phyloP scores from a whole-genome alignment of 2,113 vertebrate species.

The Lamprotornis superbus region DNA sequence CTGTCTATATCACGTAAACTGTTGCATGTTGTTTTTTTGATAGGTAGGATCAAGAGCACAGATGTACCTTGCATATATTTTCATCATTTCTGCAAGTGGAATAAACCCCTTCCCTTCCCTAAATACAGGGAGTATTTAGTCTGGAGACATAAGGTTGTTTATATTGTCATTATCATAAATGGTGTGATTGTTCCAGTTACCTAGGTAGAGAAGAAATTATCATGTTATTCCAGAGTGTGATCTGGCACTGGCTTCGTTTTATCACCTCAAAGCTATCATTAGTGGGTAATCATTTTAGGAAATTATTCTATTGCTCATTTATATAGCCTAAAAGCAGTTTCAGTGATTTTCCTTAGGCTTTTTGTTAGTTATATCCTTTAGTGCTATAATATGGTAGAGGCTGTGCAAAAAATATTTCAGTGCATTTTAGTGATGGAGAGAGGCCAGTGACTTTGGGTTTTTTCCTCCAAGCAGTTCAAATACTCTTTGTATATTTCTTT shows the following conservation, averaged over 20 bases:
- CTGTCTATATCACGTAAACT: background rate
- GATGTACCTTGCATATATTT: background rate
- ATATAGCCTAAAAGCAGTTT: background rate
- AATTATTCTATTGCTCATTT: conserved; percentile 49
- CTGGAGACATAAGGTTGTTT: conserved; percentile 28
- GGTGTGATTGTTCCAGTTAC: conserved; percentile 36
- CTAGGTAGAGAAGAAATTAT: conserved; percentile 30
- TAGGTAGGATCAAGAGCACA: background rate
- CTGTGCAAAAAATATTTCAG: conserved; percentile 6
- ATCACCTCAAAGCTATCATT: conserved; percentile 51
- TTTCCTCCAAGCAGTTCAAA: background rate
- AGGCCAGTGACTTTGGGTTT: background rate
- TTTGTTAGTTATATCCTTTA: conserved; percentile 6
- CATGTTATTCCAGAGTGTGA: conserved; percentile 10
- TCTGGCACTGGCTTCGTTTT: conserved; percentile 27
- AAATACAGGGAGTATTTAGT: conserved; percentile 5
- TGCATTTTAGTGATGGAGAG: conserved; percentile 4
- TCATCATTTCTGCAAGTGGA: background rate
- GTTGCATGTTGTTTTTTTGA: background rate
- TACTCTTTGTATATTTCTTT: conserved; percentile 29
- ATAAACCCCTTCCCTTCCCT: background rate
- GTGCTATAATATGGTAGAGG: background rate
- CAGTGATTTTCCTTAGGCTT: background rate
- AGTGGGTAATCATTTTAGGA: conserved; percentile 41
- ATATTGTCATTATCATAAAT: conserved; percentile 41